Evolutionary conservation across 2,888 invertebrate species (phyloP).

Genomic region (Gerris lacustris): DNA sequence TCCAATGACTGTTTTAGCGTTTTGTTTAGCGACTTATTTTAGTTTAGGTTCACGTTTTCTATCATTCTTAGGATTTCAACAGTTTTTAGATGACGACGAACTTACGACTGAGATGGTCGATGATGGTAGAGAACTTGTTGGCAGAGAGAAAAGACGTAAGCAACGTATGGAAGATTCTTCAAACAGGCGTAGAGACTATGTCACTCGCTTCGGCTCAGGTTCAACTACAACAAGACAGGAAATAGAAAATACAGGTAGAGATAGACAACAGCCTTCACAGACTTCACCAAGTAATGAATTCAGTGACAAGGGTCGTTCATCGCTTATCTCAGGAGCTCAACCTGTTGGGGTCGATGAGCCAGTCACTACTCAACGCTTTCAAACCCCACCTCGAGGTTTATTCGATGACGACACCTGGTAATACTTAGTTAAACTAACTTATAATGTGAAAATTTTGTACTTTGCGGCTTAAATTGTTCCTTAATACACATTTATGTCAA

Average conservation of each 20-base stretch:
- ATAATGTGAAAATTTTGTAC: too few species aligned
- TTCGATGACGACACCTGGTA: not conserved
- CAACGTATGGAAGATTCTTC: slow-evolving; percentile 70
- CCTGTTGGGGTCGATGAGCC: not conserved
- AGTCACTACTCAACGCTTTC: not conserved
- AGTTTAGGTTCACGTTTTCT: slow-evolving; percentile 82
- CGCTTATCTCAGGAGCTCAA: not conserved
- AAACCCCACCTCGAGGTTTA: not conserved
- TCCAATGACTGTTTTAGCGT: slow-evolving; percentile 86
- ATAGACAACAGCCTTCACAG: not conserved
- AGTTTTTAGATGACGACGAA: slow-evolving; percentile 89
- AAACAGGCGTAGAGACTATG: slow-evolving; percentile 58
- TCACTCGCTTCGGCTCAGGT: slow-evolving; percentile 47
- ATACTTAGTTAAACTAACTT: not conserved
- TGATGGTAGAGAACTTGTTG: slow-evolving; percentile 83
- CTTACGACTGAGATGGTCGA: slow-evolving; percentile 86
- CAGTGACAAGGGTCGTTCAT: not conserved
- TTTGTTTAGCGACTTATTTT: slow-evolving; percentile 89
- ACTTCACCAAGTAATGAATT: not conserved
- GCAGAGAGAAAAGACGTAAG: slow-evolving; percentile 70
- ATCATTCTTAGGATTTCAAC: slow-evolving; percentile 87
- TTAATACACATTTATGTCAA: too few species aligned
- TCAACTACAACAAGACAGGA: not conserved
- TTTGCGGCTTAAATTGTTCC: too few species aligned
- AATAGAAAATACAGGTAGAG: not conserved